Evolutionary conservation across 2,888 invertebrate species (phyloP), one percentile per base, ranked within the genome.

Genomic region (Troglohyphantes excavatus): DNA sequence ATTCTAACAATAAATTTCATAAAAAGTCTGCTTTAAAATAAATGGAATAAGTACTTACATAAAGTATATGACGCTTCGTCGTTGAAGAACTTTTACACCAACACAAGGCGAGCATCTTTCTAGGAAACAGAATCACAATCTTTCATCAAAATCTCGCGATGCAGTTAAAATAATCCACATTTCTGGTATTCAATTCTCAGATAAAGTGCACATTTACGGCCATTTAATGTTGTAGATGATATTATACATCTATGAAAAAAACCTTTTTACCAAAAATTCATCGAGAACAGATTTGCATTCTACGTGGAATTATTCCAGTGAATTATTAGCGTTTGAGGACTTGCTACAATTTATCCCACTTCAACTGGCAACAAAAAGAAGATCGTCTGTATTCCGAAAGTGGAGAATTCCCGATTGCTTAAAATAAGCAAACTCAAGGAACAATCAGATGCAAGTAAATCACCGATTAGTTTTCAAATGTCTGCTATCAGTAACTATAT

Each of bases 21-120:
- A n/a, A n/a, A n/a, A n/a, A n/a, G n/a, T n/a, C n/a, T n/a, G n/a
- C n/a, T n/a, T n/a, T n/a, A n/a, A 53, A 65, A 33, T 43, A 21
- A 67, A n/a, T 27, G n/a, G n/a, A n/a, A n/a, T n/a, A n/a, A n/a
- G n/a, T 70, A 88, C 88, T 88, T 59, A 88, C 88, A 23, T 67
- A 59, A 2, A 43, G n/a, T 11, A 79, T 46, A 7, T 46, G 81
- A n/a, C 79, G 81, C 19, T 81, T 81, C 13, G 75, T 59, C 2
- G 59, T 59, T 0, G 81, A 61, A 3, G 86, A 76, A 19, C 81
- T 88, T 75, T 82, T 82, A 29, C 88, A 88, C 88, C 88, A 88
- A 61, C 88, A 88, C 59, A 88, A 59, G 5, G 88, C 88, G 23
- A 88, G 43, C 88, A 88, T 88, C 17, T 43, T 78, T 53, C n/a